Base-by-base conservation (phyloP, 1,140 invertebrate genomes). In the Dryas iulia region DNA sequence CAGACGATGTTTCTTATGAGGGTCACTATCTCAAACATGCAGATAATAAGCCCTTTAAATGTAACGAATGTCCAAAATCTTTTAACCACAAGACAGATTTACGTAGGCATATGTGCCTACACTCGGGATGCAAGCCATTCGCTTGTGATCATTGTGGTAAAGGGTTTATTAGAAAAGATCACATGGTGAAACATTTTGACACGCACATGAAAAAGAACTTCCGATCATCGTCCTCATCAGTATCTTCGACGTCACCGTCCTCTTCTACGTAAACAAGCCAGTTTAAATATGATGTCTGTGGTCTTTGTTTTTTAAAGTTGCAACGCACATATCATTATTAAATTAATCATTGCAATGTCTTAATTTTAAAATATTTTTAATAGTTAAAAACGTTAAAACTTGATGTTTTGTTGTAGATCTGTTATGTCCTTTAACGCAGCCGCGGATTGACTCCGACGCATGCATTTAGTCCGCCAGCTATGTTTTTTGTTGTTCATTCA, bases 151-250 rank as follows among this genome's bases (percentile, higher is more conserved):
- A 94, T 31, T 98, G 97, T 83, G 94, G 94, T 53, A 98, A 98
- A 90, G 96, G 97, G 23, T 98, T 98, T 89, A 98, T 97, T 72
- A 94, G 98, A 59, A 97, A 98, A 86, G 98, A 99, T 87, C 98
- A 99, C 87, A 97, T 98, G 96, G 94, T 97, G 65, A 99, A 99
- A 89, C 98, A 99, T 89, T 93, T 94, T 61, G 96, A 97, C 62
- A 99, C 97, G 23, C 98, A 99, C 88, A 84, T 85, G 71, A 92
- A 89, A 78, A 92, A 91, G 71, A 89, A 83, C 66, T 72, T 84
- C 61, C 83, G 86, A 14, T 80, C 88, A 8, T 75, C 79, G 23
- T 69, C 79, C 28, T 76, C 76, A 21, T 71, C 76, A 26, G 62
- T 79, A 47, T 78, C 81, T 54, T 77, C 80, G n/a, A 79, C 81